phyloP scores from a whole-genome alignment of 53 echinoderm and acorn worm species.

The Zoroaster sp. region DNA sequence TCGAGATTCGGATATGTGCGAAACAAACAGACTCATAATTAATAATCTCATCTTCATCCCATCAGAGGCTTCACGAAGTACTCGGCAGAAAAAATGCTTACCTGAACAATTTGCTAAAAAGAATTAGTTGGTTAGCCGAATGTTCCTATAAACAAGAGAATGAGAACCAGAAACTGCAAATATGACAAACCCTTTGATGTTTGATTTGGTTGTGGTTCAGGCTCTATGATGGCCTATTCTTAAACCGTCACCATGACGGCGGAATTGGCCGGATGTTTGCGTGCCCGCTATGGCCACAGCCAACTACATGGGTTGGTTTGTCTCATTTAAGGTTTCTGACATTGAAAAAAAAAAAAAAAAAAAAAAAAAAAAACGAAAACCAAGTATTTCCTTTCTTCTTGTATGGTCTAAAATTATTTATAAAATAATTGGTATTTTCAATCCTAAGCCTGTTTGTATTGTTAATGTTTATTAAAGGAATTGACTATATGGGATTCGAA shows the following conservation, averaged over 20 bases:
- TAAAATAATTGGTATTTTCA: background rate
- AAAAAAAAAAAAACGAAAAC: too few relatives aligned
- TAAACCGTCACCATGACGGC: conserved; percentile 73
- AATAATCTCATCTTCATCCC: too few relatives aligned
- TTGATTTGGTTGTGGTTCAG: conserved; percentile 2
- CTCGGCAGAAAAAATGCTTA: background rate
- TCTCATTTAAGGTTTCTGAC: conserved; percentile 12
- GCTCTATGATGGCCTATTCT: conserved; percentile 82
- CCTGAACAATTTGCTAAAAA: background rate
- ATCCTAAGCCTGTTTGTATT: background rate
- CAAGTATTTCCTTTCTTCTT: background rate
- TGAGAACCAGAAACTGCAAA: background rate
- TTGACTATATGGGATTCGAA: background rate
- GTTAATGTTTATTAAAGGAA: background rate
- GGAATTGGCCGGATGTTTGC: conserved; percentile 66
- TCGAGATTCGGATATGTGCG: too few relatives aligned
- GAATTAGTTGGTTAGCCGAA: background rate
- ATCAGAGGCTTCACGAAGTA: too few relatives aligned
- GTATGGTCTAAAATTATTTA: background rate
- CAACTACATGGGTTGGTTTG: background rate
- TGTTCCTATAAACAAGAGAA: background rate
- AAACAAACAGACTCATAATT: too few relatives aligned
- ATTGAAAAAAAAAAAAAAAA: background rate
- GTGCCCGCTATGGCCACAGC: conserved; percentile 48
- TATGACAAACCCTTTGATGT: background rate